These are phyloP conservation scores for Atherinomorus stipes DNA, from an alignment of 2,113 vertebrate genomes.

Conservation along the genomic window DNA sequence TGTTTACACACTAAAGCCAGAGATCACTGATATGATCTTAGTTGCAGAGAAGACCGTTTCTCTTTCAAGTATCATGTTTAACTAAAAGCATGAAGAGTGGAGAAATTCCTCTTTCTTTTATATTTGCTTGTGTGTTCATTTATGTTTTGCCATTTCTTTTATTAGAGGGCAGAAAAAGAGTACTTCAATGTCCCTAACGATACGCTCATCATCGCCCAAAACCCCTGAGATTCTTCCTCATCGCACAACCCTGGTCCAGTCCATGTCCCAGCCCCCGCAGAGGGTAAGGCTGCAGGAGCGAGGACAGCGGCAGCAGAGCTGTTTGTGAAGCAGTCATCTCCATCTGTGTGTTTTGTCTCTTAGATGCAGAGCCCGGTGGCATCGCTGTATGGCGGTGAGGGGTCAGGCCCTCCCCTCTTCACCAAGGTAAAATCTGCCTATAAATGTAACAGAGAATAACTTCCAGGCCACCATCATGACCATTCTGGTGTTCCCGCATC, in stretches of 20 bases:
- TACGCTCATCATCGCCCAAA: constrained; percentile 91
- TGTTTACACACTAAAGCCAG: constrained; percentile 60
- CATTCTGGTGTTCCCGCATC: too few species aligned
- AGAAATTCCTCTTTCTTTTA: background rate
- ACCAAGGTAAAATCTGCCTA: constrained; percentile 87
- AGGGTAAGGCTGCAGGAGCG: constrained; percentile 58
- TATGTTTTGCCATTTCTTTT: constrained; percentile 24
- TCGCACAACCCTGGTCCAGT: constrained; percentile 92
- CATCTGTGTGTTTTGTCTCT: constrained; percentile 29
- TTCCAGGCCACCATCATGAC: too few species aligned
- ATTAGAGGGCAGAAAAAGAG: constrained; percentile 94
- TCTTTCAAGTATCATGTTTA: constrained; percentile 44
- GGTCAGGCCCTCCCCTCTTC: constrained; percentile 85
- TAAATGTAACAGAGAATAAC: too few species aligned
- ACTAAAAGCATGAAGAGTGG: background rate
- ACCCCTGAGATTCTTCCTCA: constrained; percentile 80
- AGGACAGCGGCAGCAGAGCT: background rate
- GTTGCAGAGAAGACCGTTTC: constrained; percentile 36
- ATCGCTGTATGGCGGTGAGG: constrained; percentile 81
- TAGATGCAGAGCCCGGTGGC: constrained; percentile 92
- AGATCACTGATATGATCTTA: constrained; percentile 64
- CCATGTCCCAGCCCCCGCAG: constrained; percentile 85
- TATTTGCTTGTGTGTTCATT: constrained; percentile 5
- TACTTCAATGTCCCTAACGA: constrained; percentile 94
- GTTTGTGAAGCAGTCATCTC: background rate